A percentile compares a stretch with the other conserved stretches of the same genome.
These are phyloP conservation scores for Nineta flava DNA, from an alignment of 2,888 invertebrate species.

Conservation along the genomic window DNA sequence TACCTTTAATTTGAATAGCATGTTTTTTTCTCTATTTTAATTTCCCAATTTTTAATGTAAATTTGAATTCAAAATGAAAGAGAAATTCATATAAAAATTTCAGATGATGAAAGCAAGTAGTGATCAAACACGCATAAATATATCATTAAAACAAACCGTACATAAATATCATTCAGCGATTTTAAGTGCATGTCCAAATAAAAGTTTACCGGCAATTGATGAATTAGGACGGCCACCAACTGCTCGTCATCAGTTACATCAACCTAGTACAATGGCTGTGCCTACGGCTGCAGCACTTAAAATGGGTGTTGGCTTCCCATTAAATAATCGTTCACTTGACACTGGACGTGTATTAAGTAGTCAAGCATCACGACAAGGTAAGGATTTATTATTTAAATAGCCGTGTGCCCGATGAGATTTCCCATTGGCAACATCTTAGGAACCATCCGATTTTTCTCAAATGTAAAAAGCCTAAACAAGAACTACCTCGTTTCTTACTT, in stretches of 20 bases:
- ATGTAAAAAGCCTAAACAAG: too few species aligned
- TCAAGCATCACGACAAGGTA: slow-evolving; percentile 37
- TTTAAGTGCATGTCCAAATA: slow-evolving; percentile 40
- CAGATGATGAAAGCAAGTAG: slow-evolving; percentile 42
- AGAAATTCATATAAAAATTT: slow-evolving; percentile 9
- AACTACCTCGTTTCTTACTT: too few species aligned
- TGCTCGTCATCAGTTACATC: slow-evolving; percentile 20
- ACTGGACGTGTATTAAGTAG: slow-evolving; percentile 49
- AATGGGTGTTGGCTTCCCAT: slow-evolving; percentile 74
- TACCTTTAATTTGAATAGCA: too few species aligned
- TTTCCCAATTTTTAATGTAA: too few species aligned
- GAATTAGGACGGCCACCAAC: slow-evolving; percentile 31
- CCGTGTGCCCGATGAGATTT: not conserved
- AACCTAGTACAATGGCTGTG: slow-evolving; percentile 40
- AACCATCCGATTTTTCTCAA: too few species aligned
- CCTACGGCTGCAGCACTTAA: slow-evolving; percentile 72
- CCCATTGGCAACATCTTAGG: too few species aligned
- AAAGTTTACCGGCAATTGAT: slow-evolving; percentile 39
- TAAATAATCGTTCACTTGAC: slow-evolving; percentile 55
- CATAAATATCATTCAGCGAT: slow-evolving; percentile 46
- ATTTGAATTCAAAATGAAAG: not conserved
- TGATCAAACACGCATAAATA: slow-evolving; percentile 43
- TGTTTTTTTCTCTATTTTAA: too few species aligned
- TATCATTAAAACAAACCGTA: slow-evolving; percentile 40
- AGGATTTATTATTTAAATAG: slow-evolving; percentile 8